Evolutionary conservation across 2,888 invertebrate genomes (phyloP).

Genomic region (Cloeon dipterum): DNA sequence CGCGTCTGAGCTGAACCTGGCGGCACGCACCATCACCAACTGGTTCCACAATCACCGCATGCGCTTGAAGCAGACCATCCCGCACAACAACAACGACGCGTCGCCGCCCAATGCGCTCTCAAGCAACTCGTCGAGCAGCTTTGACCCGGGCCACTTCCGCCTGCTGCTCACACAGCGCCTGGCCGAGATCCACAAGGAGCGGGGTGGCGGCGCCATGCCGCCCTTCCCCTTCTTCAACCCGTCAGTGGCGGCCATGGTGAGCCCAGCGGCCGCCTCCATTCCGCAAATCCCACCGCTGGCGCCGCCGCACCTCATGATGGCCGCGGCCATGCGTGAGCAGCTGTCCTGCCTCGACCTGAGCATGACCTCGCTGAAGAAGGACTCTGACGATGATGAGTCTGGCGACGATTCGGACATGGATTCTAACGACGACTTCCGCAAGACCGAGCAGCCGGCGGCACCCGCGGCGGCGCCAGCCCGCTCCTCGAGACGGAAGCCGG

Average conservation of each 20-base stretch:
- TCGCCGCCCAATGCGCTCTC: slow-evolving; percentile 4
- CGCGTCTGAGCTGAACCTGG: slow-evolving; percentile 71
- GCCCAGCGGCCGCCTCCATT: slow-evolving; percentile 24
- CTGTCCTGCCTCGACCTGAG: slow-evolving; percentile 72
- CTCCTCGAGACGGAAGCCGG: slow-evolving; percentile 69
- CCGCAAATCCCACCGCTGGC: slow-evolving; percentile 3
- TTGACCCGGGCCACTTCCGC: slow-evolving; percentile 82
- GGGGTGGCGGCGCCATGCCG: slow-evolving; percentile 34
- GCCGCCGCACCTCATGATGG: slow-evolving; percentile 12
- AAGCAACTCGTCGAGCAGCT: slow-evolving; percentile 20
- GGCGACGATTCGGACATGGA: slow-evolving; percentile 34
- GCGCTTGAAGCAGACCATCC: slow-evolving; percentile 57
- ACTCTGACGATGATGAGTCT: slow-evolving; percentile 54
- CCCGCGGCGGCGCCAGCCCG: slow-evolving; percentile 14
- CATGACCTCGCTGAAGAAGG: slow-evolving; percentile 57
- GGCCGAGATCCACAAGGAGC: slow-evolving; percentile 65
- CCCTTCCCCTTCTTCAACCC: slow-evolving; percentile 51
- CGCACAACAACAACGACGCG: slow-evolving; percentile 24
- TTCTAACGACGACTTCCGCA: slow-evolving; percentile 22
- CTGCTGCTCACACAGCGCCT: slow-evolving; percentile 71
- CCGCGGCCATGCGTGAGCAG: slow-evolving; percentile 47
- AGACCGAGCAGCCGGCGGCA: slow-evolving; percentile 13
- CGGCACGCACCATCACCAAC: slow-evolving; percentile 91
- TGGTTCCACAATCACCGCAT: slow-evolving; percentile 99
- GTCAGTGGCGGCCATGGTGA: slow-evolving; percentile 50